Base-by-base conservation (phyloP, 2,888 invertebrate species). In the Meliscaeva auricollis region DNA sequence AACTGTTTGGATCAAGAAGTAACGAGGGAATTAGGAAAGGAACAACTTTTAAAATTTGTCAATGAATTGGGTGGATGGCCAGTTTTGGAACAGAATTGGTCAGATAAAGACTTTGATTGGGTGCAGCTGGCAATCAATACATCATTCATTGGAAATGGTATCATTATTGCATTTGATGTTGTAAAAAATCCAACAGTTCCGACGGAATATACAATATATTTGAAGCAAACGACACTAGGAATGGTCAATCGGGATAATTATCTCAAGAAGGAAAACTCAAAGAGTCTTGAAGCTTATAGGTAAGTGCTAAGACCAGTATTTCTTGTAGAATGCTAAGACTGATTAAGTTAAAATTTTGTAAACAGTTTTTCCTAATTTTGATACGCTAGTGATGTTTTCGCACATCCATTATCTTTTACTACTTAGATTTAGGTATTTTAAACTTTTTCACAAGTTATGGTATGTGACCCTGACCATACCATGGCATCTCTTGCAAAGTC, bases 41-140 rank as follows among this genome's bases (percentile, higher is more conserved):
- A 74, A 11, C 68, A 85, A 3, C 50, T 87, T n/a, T 17, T 87
- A n/a, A 22, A 68, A 0, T 77, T 82, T 8, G 66, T 87, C 30
- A 46, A 87, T 1, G 66, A 66, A 11, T 13, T 87, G 0, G 87
- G 87, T 2, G 87, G 87, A 0, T 85, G 85, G 76, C 87, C 87
- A 2, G 77, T 72, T 32, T 44, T 87, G 8, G 72, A 85, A 11
- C 48, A 75, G 1, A 69, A 66, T 22, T 87, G 87, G 87, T 17
- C 64, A 0, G 30, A 69, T 3, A n/a, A 48, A 6, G 8, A 70
- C 6, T 85, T 84, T 48, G 70, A 87, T 73, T 87, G 87, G 87
- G 1, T 80, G 20, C 7, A 87, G 3, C 17, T 87, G 7, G 58
- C 77, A 8, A 60, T 70, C 0, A 58, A 82, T 1, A 35, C 50